Conservation (phyloP, 2,113 vertebrate species). For the Hyaena hyaena region DNA sequence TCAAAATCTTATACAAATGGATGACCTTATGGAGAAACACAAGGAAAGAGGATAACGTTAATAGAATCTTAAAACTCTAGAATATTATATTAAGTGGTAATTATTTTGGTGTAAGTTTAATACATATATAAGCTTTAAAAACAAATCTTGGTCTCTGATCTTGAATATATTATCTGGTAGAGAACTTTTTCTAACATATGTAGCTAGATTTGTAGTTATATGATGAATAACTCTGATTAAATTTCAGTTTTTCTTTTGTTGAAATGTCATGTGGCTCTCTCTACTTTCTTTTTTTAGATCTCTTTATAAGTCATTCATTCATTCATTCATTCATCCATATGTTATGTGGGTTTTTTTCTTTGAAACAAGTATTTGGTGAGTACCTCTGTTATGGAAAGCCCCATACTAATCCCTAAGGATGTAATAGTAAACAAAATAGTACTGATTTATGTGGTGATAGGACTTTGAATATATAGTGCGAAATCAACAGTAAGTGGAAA, state of each 20-base stretch:
- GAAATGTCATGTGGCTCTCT: not conserved
- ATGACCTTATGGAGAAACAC: not conserved
- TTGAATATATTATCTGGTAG: not conserved
- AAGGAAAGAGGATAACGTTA: not conserved
- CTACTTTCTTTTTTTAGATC: not conserved
- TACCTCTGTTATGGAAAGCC: not conserved
- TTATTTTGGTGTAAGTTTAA: not conserved
- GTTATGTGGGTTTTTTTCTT: not conserved
- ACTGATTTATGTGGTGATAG: not conserved
- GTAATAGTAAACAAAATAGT: not conserved
- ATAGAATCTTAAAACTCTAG: not conserved
- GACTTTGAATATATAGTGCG: not conserved
- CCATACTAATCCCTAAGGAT: not conserved
- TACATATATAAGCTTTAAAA: not conserved
- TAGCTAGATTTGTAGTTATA: not conserved
- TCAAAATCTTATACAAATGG: conserved; percentile 46
- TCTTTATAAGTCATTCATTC: not conserved
- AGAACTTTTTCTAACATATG: not conserved
- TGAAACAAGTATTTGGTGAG: not conserved
- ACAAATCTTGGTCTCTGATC: not conserved
- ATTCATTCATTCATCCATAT: not conserved
- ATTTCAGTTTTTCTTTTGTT: not conserved
- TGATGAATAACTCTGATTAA: not conserved
- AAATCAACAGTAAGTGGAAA: conserved; percentile 20
- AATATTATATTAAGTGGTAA: not conserved